Conservation (phyloP, 53 echinoderm and acorn worm genomes). For the Holothuria leucospilota region DNA sequence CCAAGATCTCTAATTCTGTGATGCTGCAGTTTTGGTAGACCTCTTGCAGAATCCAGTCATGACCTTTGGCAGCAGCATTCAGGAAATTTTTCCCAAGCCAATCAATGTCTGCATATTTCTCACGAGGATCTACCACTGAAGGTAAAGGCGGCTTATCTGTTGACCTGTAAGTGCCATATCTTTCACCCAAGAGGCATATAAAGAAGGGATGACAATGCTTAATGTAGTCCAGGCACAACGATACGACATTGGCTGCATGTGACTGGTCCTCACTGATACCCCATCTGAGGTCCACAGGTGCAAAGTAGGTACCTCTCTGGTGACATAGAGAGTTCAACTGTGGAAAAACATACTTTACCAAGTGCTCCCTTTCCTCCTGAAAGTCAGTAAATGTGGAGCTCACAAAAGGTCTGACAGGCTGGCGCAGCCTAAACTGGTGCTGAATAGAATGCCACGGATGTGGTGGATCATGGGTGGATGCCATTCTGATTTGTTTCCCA, state of each 20-base stretch:
- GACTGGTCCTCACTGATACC: slow-evolving; percentile 90
- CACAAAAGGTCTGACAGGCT: slow-evolving; percentile 91
- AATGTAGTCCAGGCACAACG: slow-evolving; percentile 90
- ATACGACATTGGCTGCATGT: slow-evolving; percentile 80
- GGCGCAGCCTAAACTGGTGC: slow-evolving; percentile 70
- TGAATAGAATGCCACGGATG: slow-evolving; percentile 43
- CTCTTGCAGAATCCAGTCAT: slow-evolving; percentile 89
- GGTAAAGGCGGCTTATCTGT: slow-evolving; percentile 57
- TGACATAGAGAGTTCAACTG: slow-evolving; percentile 84
- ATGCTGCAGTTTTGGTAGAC: slow-evolving; percentile 90
- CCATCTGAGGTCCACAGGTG: slow-evolving; percentile 93
- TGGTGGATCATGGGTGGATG: no score
- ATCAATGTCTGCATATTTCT: slow-evolving; percentile 40
- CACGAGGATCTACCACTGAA: slow-evolving; percentile 15
- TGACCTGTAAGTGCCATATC: slow-evolving; percentile 89
- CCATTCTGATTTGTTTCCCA: no score
- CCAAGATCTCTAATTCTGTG: slow-evolving; percentile 92
- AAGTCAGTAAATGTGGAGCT: slow-evolving; percentile 97
- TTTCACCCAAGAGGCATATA: slow-evolving; percentile 92
- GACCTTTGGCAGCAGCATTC: slow-evolving; percentile 83
- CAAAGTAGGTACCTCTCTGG: slow-evolving; percentile 79
- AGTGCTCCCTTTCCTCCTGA: slow-evolving; percentile 85
- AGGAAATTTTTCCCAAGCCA: slow-evolving; percentile 94
- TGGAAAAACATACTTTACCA: slow-evolving; percentile 83
- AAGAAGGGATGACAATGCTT: slow-evolving; percentile 90